Evolutionary conservation across 2,888 invertebrate genomes (phyloP).

Genomic region (Campoletis raptor): DNA sequence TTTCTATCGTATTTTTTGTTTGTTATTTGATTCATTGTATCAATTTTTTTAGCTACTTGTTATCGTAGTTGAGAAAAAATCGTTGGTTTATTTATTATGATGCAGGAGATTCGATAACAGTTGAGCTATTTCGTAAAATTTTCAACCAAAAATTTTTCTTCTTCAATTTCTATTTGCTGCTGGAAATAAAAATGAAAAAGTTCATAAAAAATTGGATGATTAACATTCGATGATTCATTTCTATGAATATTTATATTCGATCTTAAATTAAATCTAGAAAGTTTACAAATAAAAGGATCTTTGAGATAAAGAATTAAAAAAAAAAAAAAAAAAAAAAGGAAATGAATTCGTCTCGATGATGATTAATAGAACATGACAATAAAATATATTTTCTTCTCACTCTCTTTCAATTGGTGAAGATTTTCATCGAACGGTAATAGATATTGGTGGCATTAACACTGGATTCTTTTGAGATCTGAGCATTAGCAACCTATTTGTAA

Average conservation of each 20-base stretch:
- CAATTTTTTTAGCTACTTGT: background rate
- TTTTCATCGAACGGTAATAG: slow-evolving; percentile 45
- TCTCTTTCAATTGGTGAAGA: slow-evolving; percentile 14
- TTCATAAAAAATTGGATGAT: background rate
- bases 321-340: background rate
- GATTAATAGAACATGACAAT: slow-evolving; percentile 52
- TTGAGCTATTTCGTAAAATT: background rate
- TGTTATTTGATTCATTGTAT: background rate
- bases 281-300: slow-evolving; percentile 3
- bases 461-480: slow-evolving; percentile 59
- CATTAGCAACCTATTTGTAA: slow-evolving; percentile 73
- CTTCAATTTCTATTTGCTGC: background rate
- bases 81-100: background rate
- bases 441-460: slow-evolving; percentile 67
- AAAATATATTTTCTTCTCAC: slow-evolving; percentile 51
- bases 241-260: background rate
- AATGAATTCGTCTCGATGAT: slow-evolving; percentile 1
- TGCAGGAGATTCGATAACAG: background rate
- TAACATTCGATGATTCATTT: background rate
- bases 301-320: slow-evolving; percentile 10
- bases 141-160: background rate
- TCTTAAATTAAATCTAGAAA: background rate
- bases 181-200: background rate
- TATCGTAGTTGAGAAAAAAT: background rate
- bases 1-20: no score